Base-by-base conservation (phyloP, 2,113 vertebrate genomes). In the Chascanopsetta lugubris region DNA sequence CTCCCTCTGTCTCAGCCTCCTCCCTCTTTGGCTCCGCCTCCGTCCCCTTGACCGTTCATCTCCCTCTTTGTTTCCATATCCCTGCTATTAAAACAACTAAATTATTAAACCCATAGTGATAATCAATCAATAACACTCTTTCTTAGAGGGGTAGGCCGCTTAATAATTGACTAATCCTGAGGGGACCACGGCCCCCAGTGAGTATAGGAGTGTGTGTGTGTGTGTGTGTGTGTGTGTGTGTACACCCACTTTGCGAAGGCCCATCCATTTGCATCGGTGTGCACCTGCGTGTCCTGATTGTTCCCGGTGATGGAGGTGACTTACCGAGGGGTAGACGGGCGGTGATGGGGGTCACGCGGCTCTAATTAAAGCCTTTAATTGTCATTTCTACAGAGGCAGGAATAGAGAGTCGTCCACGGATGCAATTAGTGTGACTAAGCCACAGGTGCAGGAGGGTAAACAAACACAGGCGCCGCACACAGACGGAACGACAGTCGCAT, bases 161-260 rank as follows among this genome's bases (percentile, higher is more conserved):
- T 95, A 97, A 96, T 97, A 96, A 99, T 98, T 96, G 92, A 97
- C 85, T 92, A 92, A 93, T 94, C 90, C 85, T 80, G 83, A 79
- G 84, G 73, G 91, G 85, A 93, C 90, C 87, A 93, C 62, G 66
- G 87, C 79, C 91, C 71, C 75, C 40, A 42, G 36, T 56, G 77
- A 34, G n/a, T 27, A 1, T 45, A 21, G 32, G 49, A 30, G 61
- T 63, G 34, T 40, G 30, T 72, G 34, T 38, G 18, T 4, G 24
- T 34, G 5, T 8, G 22, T 47, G 69, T 13, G 21, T 30, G n/a
- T n/a, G 12, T 18, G 46, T 53, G 36, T 20, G 36, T 69, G 32
- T 45, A 4, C 3, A 22, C 24, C 20, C 56, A n/a, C 13, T 5
- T 50, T 51, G 7, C 8, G 42, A 10, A 27, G 3, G n/a, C 7